These are phyloP conservation scores for Hydraecia micacea DNA, from an alignment of 2,888 invertebrate genomes.

Conservation along the genomic window DNA sequence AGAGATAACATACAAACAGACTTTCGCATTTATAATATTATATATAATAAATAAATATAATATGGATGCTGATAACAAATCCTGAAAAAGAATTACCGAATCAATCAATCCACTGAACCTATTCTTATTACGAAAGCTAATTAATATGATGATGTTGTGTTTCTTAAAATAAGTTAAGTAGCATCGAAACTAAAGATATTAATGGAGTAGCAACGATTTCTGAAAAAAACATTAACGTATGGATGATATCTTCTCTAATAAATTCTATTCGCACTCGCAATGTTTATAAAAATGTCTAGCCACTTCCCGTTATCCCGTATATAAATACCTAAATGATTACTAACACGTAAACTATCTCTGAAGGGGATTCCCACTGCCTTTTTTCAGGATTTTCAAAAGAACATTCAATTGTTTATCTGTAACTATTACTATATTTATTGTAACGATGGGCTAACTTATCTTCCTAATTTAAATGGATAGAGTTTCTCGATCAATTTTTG, in stretches of 20 bases:
- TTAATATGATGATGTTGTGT: background rate
- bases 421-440: background rate
- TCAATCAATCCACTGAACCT: background rate
- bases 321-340: constrained; percentile 23
- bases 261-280: constrained; percentile 27
- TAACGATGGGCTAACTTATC: constrained; percentile 6
- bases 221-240: constrained; percentile 1
- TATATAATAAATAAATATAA: no score
- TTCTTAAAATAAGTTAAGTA: background rate
- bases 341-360: constrained; percentile 1
- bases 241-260: constrained; percentile 6
- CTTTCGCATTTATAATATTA: no score
- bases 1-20: no score
- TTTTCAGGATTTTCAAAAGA: background rate
- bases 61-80: background rate
- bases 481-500: constrained; percentile 19
- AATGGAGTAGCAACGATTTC: constrained; percentile 8
- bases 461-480: constrained; percentile 14
- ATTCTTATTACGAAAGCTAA: background rate
- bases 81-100: background rate
- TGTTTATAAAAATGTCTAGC: constrained; percentile 12
- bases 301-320: constrained; percentile 1
- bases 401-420: background rate
- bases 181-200: constrained; percentile 6
- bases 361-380: background rate